A percentile compares a stretch with the other conserved stretches of the same genome.
Evolutionary conservation across 2,113 vertebrate species (phyloP).

Genomic region (Chloropsis hardwickii): DNA sequence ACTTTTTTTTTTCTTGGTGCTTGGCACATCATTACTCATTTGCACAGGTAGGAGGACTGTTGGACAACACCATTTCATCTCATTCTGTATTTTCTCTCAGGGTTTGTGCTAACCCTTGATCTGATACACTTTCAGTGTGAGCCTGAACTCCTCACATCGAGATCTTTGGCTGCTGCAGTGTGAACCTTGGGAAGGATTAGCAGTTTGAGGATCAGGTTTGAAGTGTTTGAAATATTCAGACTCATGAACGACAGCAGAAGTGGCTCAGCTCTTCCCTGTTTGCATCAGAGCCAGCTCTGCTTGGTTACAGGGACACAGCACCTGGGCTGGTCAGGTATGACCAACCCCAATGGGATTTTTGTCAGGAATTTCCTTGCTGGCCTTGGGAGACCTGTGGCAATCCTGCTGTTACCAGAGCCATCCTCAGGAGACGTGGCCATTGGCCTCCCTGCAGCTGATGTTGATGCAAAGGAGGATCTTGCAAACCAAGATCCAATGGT

Average conservation of each 20-base stretch:
- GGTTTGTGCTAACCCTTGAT: not conserved
- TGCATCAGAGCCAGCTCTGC: not conserved
- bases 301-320: not conserved
- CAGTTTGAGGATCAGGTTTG: not conserved
- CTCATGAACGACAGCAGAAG: not conserved
- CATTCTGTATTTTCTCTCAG: not conserved
- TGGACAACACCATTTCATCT: not conserved
- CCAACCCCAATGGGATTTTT: not conserved
- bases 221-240: slow-evolving; percentile 2
- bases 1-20: not conserved
- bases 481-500: not conserved
- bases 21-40: not conserved
- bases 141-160: not conserved
- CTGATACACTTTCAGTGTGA: not conserved
- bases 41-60: not conserved
- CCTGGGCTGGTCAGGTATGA: not conserved
- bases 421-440: rapidly evolving
- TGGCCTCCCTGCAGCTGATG: not conserved
- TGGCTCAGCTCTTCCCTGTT: not conserved
- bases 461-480: not conserved
- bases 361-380: not conserved
- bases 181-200: not conserved
- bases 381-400: not conserved
- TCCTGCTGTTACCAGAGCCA: not conserved
- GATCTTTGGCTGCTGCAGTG: not conserved